phyloP scores from a whole-genome alignment of 2,113 vertebrate genomes.

The Rhadina sibilatrix region DNA sequence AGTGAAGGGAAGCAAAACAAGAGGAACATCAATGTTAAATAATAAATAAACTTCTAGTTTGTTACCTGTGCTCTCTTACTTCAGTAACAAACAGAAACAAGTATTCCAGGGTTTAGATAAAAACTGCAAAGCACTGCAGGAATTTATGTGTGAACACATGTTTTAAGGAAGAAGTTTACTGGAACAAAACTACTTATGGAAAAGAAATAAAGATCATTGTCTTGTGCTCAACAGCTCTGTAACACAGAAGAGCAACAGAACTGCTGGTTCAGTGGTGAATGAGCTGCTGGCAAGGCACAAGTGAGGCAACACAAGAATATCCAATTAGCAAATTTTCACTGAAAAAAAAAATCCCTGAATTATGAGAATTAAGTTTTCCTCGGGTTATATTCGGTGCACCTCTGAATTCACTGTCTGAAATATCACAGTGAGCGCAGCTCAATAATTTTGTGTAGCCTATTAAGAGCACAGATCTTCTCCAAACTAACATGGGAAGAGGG shows the following conservation, averaged over 20 bases:
- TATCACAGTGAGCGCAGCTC: neutral
- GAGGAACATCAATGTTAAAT: neutral
- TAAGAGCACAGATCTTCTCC: neutral
- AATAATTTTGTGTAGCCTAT: neutral
- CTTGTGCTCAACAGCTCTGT: neutral
- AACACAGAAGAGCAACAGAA: neutral
- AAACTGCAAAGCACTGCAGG: neutral
- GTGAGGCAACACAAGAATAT: neutral
- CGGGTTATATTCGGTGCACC: neutral
- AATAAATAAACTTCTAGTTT: neutral
- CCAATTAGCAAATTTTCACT: neutral
- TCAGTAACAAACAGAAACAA: neutral
- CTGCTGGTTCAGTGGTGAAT: neutral
- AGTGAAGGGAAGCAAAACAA: neutral
- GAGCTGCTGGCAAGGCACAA: neutral
- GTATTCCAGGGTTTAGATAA: neutral
- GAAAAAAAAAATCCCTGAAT: neutral
- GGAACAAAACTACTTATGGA: neutral
- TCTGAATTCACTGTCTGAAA: neutral
- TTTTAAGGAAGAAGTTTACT: neutral
- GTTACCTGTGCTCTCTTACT: neutral
- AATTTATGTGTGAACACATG: neutral
- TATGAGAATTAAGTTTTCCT: neutral
- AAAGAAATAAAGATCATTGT: neutral
- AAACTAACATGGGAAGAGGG: neutral